Percentiles rank a stretch among this genome's conserved stretches.
Conservation (phyloP, 2,888 invertebrate genomes). For the Ephialtes manifestator region DNA sequence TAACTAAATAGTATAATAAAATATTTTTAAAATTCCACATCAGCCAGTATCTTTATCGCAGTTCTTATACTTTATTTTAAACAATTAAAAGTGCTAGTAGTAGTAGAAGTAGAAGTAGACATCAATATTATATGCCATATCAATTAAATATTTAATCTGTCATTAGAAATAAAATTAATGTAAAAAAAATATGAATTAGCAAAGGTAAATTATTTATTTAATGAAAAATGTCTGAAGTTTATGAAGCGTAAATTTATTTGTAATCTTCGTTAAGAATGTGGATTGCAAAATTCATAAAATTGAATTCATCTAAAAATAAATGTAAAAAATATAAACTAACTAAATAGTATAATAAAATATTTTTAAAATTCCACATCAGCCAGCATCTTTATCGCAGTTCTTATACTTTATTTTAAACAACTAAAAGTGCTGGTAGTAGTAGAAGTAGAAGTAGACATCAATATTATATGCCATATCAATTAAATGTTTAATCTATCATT, state of each 20-base stretch:
- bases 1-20: no score
- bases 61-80: slow-evolving; percentile 49
- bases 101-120: no score
- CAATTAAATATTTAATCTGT: not conserved
- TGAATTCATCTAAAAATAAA: no score
- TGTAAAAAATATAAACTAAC: no score
- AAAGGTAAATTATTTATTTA: no score
- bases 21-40: no score
- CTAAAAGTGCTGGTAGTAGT: not conserved
- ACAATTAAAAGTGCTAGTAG: slow-evolving; percentile 16
- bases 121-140: not conserved
- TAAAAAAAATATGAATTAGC: not conserved
- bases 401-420: slow-evolving; percentile 57
- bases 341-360: no score
- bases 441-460: not conserved
- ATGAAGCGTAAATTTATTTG: not conserved
- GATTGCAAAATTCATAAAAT: no score
- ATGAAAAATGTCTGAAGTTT: not conserved
- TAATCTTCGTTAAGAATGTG: not conserved
- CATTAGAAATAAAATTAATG: not conserved
- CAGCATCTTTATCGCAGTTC: slow-evolving; percentile 50
- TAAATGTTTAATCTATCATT: not conserved
- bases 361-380: slow-evolving; percentile 61
- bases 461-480: not conserved
- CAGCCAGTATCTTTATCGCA: not conserved